Percentiles rank a stretch among this genome's conserved stretches.
Conservation (phyloP, 2,888 invertebrate species). For the Coecobrya sp. region DNA sequence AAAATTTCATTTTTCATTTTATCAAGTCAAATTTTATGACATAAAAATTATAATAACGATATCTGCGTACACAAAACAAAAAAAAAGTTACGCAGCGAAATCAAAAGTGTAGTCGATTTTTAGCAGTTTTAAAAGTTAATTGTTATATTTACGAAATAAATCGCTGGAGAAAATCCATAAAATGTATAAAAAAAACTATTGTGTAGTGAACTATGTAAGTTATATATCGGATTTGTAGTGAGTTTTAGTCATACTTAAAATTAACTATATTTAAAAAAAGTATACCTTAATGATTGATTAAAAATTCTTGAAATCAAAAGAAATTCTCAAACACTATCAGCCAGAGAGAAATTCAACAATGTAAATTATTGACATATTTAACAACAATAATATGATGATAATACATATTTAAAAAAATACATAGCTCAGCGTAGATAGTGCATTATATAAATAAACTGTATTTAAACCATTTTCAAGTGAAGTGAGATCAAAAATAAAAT, state of each 20-base stretch:
- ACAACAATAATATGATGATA: conserved; percentile 61
- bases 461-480: conserved; percentile 44
- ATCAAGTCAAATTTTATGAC: conserved; percentile 22
- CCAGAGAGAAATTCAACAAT: conserved; percentile 65
- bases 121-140: conserved; percentile 75
- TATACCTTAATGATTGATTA: conserved; percentile 19
- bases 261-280: conserved; percentile 5
- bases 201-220: conserved; percentile 20
- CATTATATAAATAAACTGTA: conserved; percentile 55
- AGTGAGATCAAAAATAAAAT: background rate
- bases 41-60: background rate
- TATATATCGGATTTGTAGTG: conserved; percentile 47
- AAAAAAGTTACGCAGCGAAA: conserved; percentile 33
- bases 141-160: conserved; percentile 28
- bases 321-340: conserved; percentile 77
- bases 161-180: no score
- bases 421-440: conserved; percentile 77
- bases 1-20: background rate
- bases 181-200: no score
- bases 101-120: conserved; percentile 78
- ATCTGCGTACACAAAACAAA: conserved; percentile 42
- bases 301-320: conserved; percentile 67
- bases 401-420: conserved; percentile 40
- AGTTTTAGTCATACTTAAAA: conserved; percentile 66
- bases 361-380: conserved; percentile 75